These are phyloP conservation scores for Bubo blakistoni DNA, from an alignment of 2,113 vertebrate species.

Conservation along the genomic window DNA sequence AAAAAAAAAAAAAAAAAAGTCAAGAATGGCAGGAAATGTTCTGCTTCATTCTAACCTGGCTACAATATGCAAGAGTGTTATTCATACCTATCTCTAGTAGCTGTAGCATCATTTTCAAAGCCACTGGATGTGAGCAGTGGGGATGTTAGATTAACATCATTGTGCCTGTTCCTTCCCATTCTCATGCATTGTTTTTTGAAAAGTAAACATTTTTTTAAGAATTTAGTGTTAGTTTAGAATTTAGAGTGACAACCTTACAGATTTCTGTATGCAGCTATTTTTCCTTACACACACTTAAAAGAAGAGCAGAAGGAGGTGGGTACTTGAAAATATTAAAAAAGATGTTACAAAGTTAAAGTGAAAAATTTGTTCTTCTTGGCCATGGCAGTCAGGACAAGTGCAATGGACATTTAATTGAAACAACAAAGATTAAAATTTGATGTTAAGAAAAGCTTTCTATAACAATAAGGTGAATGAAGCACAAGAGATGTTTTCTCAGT, in stretches of 20 bases:
- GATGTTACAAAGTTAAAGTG: not conserved
- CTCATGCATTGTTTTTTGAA: not conserved
- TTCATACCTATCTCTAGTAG: not conserved
- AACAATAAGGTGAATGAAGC: not conserved
- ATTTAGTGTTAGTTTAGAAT: not conserved
- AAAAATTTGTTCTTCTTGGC: not conserved
- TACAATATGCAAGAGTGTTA: not conserved
- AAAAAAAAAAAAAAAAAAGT: not conserved
- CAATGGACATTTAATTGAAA: not conserved
- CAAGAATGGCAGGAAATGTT: not conserved
- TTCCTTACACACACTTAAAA: not conserved
- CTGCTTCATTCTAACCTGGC: not conserved
- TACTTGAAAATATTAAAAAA: not conserved
- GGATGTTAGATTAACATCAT: not conserved
- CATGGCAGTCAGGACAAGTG: not conserved
- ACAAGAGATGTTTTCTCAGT: not conserved
- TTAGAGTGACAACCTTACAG: rapidly evolving
- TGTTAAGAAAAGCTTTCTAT: not conserved
- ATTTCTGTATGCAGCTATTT: not conserved
- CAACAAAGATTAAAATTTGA: not conserved
- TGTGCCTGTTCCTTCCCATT: not conserved
- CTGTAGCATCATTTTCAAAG: not conserved
- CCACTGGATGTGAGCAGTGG: not conserved
- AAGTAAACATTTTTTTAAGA: not conserved
- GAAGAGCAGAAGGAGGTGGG: not conserved